A percentile compares a stretch with the other conserved stretches of the same genome.
Evolutionary conservation across 2,888 invertebrate species (phyloP).

Genomic region (Brachyopa scutellaris): DNA sequence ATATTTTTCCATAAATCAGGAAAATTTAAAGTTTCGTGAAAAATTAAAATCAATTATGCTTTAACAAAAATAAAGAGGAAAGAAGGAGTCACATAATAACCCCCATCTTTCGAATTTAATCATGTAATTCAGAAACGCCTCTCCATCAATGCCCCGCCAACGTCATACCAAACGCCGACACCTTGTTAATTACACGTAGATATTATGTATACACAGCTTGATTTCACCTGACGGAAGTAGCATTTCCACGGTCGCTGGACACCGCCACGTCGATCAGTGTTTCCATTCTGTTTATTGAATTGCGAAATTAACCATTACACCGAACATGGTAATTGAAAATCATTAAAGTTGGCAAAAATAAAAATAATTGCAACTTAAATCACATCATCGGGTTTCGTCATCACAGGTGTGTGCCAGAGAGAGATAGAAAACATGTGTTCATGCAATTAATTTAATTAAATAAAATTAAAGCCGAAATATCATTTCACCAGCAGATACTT

Average conservation of each 20-base stretch:
- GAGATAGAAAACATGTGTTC: too few species aligned
- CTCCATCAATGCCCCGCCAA: too few species aligned
- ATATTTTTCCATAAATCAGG: too few species aligned
- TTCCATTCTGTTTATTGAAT: constrained; percentile 67
- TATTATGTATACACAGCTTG: not conserved
- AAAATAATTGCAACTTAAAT: constrained; percentile 55
- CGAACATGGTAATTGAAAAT: constrained; percentile 40
- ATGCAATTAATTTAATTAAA: constrained; percentile 65
- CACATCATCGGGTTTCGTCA: not conserved
- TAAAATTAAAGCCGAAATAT: constrained; percentile 44
- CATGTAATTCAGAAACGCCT: too few species aligned
- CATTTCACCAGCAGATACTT: constrained; percentile 32
- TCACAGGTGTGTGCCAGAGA: not conserved
- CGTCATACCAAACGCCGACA: too few species aligned
- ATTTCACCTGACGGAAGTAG: constrained; percentile 5
- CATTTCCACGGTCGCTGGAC: constrained; percentile 18
- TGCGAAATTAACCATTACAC: constrained; percentile 46
- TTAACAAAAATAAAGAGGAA: too few species aligned
- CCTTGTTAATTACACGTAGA: constrained; percentile 41
- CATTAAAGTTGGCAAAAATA: constrained; percentile 36
- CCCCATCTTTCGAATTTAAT: too few species aligned
- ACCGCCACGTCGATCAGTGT: constrained; percentile 21
- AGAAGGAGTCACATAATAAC: too few species aligned
- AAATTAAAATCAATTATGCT: too few species aligned
- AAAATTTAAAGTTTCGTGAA: too few species aligned